Evolutionary conservation across 2,113 vertebrate genomes (phyloP), one percentile per base, ranked within the genome.

Genomic region (Mohoua ochrocephala): DNA sequence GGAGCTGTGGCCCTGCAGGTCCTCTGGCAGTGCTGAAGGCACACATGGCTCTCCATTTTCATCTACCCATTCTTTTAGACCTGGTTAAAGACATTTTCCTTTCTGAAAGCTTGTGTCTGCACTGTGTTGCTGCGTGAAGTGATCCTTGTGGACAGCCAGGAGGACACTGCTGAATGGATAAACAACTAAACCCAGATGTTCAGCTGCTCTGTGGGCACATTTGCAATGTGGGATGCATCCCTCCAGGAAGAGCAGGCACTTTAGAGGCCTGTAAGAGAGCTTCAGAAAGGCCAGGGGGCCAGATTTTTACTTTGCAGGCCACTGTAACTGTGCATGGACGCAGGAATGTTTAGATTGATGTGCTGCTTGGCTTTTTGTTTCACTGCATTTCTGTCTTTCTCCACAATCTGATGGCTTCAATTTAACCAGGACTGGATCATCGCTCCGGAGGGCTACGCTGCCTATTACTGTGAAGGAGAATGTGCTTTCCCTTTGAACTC

Each of bases 401-500:
- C 31, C 53, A 12, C 54, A 41, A 87, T 42, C 39, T 37, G 27
- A 89, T 14, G 31, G 85, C 64, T 70, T 41, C 60, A 2, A 78
- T 95, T 84, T 42, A 65, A n/a, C 2, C 26, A 96, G 99, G 99
- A 99, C 97, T 99, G 99, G 99, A 99, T 99, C 97, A 99, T 99
- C 2, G 99, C 99, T 80, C 99, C 99, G 0, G 99, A 99, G 89
- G 99, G 99, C 91, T 99, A 99, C 0, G 99, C 99, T 4, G 99
- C 99, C 0, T 99, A 99, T 97, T 99, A 99, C 97, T 99, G 99
- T 59, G 99, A 99, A 97, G 99, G 99, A 78, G 99, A 99, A 97
- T 99, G 99, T 26, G 99, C 99, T 97, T 99, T 99, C 97, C 99
- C 99, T 0, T 92, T 99, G 89, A 99, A 99, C 82, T 99, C 99